Conservation (phyloP, 2,888 invertebrate species). For the Eurois occulta region DNA sequence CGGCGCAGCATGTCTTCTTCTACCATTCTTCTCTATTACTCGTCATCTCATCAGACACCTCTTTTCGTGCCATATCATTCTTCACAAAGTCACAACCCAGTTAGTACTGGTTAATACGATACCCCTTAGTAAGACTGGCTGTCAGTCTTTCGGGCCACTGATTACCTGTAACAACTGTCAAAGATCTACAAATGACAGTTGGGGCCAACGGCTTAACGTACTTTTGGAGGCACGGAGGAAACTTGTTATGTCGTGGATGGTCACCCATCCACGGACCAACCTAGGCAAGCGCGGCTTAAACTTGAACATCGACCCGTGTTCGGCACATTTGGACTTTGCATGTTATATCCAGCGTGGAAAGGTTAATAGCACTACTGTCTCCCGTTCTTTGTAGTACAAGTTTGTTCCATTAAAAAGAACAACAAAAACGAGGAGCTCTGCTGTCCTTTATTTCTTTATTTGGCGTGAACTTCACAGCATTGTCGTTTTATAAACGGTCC, state of each 20-base stretch:
- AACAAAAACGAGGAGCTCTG: slow-evolving; percentile 34
- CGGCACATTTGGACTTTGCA: not conserved
- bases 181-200: not conserved
- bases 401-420: slow-evolving; percentile 45
- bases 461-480: slow-evolving; percentile 57
- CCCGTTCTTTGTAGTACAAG: not conserved
- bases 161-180: not conserved
- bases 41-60: too few species aligned
- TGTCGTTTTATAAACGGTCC: slow-evolving; percentile 49
- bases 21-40: too few species aligned
- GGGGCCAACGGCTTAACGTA: not conserved
- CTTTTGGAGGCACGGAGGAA: not conserved
- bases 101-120: too few species aligned
- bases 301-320: not conserved
- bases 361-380: slow-evolving; percentile 16
- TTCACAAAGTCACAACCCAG: too few species aligned
- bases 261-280: not conserved
- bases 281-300: not conserved
- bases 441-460: slow-evolving; percentile 53
- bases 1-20: too few species aligned
- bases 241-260: not conserved
- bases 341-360: not conserved
- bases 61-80: too few species aligned
- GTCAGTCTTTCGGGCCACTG: not conserved
- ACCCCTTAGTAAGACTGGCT: too few species aligned